phyloP scores from a whole-genome alignment of 2,888 invertebrate species.

The Rhodophaea formosa region DNA sequence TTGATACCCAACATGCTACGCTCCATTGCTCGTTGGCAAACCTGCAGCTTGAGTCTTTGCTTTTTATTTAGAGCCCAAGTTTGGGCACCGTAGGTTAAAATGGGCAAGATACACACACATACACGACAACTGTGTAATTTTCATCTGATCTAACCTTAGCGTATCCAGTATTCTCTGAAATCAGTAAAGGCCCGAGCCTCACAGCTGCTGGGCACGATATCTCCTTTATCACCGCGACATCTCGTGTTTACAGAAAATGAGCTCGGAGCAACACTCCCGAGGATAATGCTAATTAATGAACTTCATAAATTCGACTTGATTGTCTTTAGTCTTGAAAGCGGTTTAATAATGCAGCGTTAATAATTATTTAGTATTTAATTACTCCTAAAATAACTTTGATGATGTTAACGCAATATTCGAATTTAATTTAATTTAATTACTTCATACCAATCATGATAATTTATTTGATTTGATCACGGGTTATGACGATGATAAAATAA shows the following conservation, averaged over 20 bases:
- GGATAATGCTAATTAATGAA: slow-evolving; percentile 15
- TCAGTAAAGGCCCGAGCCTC: slow-evolving; percentile 28
- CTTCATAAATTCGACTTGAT: slow-evolving; percentile 11
- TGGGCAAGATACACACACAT: too few species aligned
- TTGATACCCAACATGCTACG: too few species aligned
- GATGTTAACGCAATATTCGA: neutral
- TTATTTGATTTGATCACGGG: too few species aligned
- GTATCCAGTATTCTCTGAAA: neutral
- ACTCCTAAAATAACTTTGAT: neutral
- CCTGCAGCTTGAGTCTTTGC: too few species aligned
- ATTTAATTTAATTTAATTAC: neutral
- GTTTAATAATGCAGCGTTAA: slow-evolving; percentile 2
- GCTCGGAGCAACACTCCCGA: slow-evolving; percentile 12
- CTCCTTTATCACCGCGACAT: slow-evolving; percentile 27
- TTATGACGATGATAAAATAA: too few species aligned
- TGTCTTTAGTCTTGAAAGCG: slow-evolving; percentile 4
- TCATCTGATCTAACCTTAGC: too few species aligned
- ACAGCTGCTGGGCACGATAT: slow-evolving; percentile 36
- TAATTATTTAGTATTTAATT: neutral
- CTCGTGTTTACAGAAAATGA: slow-evolving; percentile 17
- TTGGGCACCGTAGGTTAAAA: too few species aligned
- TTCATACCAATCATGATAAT: too few species aligned
- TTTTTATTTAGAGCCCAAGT: too few species aligned
- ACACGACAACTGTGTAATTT: too few species aligned
- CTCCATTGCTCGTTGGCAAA: too few species aligned